Evolutionary conservation across 2,888 invertebrate species (phyloP).

Genomic region (Dermolepida albohirtum): DNA sequence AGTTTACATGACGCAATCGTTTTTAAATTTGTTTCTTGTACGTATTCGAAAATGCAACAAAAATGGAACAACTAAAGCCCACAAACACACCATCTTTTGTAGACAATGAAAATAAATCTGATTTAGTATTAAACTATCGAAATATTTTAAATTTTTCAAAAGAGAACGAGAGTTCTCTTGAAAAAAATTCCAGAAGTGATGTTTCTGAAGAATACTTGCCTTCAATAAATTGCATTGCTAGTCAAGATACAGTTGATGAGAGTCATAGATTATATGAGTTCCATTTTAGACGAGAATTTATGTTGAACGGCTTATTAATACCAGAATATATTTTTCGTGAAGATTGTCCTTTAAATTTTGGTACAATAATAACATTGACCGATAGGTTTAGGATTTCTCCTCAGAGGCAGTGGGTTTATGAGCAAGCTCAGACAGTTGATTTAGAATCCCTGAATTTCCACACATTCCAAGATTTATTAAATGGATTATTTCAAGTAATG

Average conservation of each 20-base stretch:
- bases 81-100: background rate
- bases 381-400: conserved; percentile 66
- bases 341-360: conserved; percentile 14
- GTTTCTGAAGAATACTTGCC: background rate
- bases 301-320: conserved; percentile 4
- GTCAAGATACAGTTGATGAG: conserved; percentile 17
- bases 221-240: conserved; percentile 15
- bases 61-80: background rate
- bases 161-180: background rate
- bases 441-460: conserved; percentile 68
- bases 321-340: conserved; percentile 23
- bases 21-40: conserved; percentile 6
- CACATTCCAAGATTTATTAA: conserved; percentile 71
- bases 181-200: conserved; percentile 2
- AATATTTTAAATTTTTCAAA: background rate
- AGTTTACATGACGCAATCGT: conserved; percentile 4
- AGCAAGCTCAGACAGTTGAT: conserved; percentile 67
- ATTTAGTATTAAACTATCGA: background rate
- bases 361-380: conserved; percentile 24
- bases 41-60: conserved; percentile 7
- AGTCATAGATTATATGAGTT: conserved; percentile 29
- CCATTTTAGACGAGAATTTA: conserved; percentile 19
- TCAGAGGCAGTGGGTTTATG: conserved; percentile 67
- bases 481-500: conserved; percentile 69
- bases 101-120: background rate